These are phyloP conservation scores for Lamprotornis superbus DNA, from an alignment of 2,113 vertebrate genomes.

Conservation along the genomic window DNA sequence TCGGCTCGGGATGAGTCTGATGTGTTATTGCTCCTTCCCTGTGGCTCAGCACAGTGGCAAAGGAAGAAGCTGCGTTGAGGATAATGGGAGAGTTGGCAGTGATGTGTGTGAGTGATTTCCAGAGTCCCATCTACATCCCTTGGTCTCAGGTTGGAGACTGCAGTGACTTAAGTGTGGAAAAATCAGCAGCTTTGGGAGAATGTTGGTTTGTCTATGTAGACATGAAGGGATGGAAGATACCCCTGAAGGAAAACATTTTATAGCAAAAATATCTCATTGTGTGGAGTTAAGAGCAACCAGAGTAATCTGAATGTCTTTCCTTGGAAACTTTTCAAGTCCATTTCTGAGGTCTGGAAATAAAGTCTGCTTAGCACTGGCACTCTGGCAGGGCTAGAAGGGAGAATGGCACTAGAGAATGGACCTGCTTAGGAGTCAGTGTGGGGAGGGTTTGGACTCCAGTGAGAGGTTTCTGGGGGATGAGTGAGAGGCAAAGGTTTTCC, in stretches of 20 bases:
- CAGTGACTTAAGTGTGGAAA: neutral
- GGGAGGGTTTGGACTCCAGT: neutral
- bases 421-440: neutral
- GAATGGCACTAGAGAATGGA: neutral
- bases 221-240: neutral
- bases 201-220: neutral
- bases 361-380: neutral
- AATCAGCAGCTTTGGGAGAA: neutral
- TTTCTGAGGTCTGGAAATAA: neutral
- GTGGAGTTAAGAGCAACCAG: neutral
- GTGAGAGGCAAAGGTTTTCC: neutral
- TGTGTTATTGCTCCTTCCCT: neutral
- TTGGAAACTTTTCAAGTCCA: rapidly evolving
- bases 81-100: neutral
- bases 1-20: neutral
- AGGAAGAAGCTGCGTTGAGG: neutral
- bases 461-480: neutral
- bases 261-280: neutral
- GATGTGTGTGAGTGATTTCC: neutral
- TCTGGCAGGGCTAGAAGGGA: neutral
- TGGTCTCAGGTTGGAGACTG: neutral
- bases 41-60: neutral
- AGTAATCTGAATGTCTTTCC: neutral
- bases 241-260: neutral
- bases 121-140: neutral